These are phyloP conservation scores for Serranus cabrilla DNA, from an alignment of 2,797 vertebrate species.

Conservation along the genomic window DNA sequence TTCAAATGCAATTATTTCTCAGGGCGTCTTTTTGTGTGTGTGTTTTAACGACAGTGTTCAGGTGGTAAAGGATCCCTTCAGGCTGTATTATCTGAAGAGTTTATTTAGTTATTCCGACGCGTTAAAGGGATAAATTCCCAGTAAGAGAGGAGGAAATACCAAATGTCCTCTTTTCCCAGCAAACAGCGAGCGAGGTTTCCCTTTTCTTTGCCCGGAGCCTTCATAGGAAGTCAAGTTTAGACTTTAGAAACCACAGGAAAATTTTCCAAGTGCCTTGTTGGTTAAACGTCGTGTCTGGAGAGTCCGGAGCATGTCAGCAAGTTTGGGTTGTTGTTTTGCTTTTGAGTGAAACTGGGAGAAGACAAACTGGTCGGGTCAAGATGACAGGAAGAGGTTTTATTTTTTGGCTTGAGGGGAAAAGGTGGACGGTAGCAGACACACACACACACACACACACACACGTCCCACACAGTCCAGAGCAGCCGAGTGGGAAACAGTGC, in stretches of 20 bases:
- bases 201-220: constrained; percentile 42
- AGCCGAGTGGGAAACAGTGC: constrained; percentile 65
- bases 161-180: constrained; percentile 41
- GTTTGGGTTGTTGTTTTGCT: constrained; percentile 7
- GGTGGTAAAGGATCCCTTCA: constrained; percentile 25
- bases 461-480: constrained; percentile 43
- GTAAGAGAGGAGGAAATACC: constrained; percentile 34
- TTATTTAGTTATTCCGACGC: constrained; percentile 18
- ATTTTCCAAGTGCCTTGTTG: constrained; percentile 63
- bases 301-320: constrained; percentile 41
- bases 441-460: constrained; percentile 17
- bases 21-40: constrained; percentile 17
- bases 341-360: not conserved
- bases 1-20: constrained; percentile 24
- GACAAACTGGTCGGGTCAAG: constrained; percentile 12
- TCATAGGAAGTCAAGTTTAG: constrained; percentile 71
- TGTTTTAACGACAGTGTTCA: constrained; percentile 43
- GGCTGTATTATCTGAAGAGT: constrained; percentile 1
- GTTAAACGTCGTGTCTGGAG: constrained; percentile 38
- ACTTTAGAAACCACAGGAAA: constrained; percentile 64
- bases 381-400: constrained; percentile 4
- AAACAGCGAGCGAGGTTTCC: constrained; percentile 60
- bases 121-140: not conserved
- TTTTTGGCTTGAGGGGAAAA: constrained; percentile 22
- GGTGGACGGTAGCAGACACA: constrained; percentile 33